A percentile compares a stretch with the other conserved stretches of the same genome.
Evolutionary conservation across 2,113 vertebrate species (phyloP).

Genomic region (Bufo gargarizans): DNA sequence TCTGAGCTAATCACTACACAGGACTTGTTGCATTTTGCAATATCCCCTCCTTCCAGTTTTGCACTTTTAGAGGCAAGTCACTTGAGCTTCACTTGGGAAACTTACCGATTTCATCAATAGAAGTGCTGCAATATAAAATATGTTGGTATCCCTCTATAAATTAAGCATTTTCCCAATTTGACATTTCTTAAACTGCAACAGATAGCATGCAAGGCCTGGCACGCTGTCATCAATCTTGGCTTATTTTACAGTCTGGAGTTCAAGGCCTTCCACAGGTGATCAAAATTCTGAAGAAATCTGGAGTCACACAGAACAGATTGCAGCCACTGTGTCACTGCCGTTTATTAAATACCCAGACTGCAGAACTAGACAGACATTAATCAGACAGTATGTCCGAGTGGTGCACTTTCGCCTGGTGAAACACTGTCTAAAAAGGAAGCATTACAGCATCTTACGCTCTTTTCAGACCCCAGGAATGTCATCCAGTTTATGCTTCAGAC

Average conservation of each 20-base stretch:
- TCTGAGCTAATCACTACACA: background rate
- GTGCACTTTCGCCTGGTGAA: slow-evolving; percentile 62
- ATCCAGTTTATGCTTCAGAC: slow-evolving; percentile 19
- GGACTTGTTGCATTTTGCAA: background rate
- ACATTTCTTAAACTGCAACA: background rate
- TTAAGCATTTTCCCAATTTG: background rate
- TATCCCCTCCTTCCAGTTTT: too few species aligned
- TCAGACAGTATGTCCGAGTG: slow-evolving; percentile 61
- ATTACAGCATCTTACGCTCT: slow-evolving; percentile 54
- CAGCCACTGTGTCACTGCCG: slow-evolving; percentile 57
- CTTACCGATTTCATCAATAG: background rate
- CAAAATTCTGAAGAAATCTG: slow-evolving; percentile 41
- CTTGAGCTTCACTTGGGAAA: background rate
- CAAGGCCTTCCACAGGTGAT: background rate
- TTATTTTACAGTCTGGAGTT: slow-evolving; percentile 16
- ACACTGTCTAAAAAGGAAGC: slow-evolving; percentile 59
- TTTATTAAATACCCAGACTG: slow-evolving; percentile 56
- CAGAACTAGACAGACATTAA: slow-evolving; percentile 60
- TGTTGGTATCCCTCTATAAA: background rate
- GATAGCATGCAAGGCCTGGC: background rate
- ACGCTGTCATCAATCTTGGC: background rate
- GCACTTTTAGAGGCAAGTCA: too few species aligned
- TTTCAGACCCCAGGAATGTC: slow-evolving; percentile 40
- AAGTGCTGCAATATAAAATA: background rate
- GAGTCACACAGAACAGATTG: slow-evolving; percentile 36